Percentiles rank a stretch among this genome's conserved stretches.
Evolutionary conservation across 2,888 invertebrate species (phyloP).

Genomic region (Hyppa rectilinea): DNA sequence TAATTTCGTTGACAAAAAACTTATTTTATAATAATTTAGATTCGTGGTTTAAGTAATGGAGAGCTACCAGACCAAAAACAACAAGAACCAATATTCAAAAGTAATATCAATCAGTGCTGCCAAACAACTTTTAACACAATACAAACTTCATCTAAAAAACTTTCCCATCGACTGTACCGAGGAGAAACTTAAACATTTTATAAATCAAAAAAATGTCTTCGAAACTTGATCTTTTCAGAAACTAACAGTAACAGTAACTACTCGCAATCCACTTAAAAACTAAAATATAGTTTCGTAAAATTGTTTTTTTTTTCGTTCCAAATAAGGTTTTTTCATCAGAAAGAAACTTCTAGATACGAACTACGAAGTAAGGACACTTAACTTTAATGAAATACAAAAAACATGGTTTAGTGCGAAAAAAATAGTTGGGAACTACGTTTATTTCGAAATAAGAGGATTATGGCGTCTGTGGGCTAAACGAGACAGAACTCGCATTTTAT

Average conservation of each 20-base stretch:
- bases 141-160: constrained; percentile 42
- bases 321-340: constrained; percentile 46
- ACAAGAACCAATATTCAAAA: constrained; percentile 14
- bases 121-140: constrained; percentile 50
- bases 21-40: background rate
- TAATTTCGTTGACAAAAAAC: background rate
- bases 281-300: constrained; percentile 50
- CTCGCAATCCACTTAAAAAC: constrained; percentile 60
- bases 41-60: background rate
- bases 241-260: constrained; percentile 38
- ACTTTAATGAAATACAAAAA: constrained; percentile 51
- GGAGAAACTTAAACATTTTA: constrained; percentile 46
- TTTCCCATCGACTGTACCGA: constrained; percentile 34
- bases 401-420: constrained; percentile 32
- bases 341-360: constrained; percentile 28
- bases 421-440: constrained; percentile 31
- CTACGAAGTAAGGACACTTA: constrained; percentile 35
- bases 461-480: constrained; percentile 1
- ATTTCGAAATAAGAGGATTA: constrained; percentile 35
- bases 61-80: constrained; percentile 8
- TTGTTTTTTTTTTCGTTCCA: constrained; percentile 30
- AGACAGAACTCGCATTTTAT: background rate
- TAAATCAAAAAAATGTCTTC: constrained; percentile 53
- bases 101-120: constrained; percentile 24
- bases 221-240: constrained; percentile 50